Evolutionary conservation across 2,797 vertebrate genomes (phyloP).

Genomic region (Sebastes flavidus): DNA sequence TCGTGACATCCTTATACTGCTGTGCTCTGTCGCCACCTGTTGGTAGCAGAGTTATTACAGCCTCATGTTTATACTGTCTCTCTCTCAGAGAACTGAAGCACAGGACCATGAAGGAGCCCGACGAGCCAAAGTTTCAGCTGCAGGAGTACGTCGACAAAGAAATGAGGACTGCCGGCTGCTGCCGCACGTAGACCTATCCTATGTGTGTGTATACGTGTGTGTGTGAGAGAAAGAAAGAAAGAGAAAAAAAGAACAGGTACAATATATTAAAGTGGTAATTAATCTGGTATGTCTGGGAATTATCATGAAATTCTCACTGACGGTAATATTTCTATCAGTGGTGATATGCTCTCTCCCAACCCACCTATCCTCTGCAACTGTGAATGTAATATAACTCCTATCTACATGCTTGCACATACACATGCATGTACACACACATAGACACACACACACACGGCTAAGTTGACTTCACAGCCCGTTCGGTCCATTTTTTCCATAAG

Average conservation of each 20-base stretch:
- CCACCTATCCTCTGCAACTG: conserved; percentile 69
- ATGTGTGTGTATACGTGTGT: not conserved
- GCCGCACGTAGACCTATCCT: conserved; percentile 81
- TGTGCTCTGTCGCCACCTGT: not conserved
- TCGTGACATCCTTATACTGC: too few species aligned
- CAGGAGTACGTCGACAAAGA: conserved; percentile 93
- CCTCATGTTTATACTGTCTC: not conserved
- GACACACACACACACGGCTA: not conserved
- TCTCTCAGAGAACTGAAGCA: conserved; percentile 91
- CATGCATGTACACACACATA: conserved; percentile 26
- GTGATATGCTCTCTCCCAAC: conserved; percentile 27
- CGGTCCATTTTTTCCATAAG: conserved; percentile 6
- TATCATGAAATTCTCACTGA: conserved; percentile 23
- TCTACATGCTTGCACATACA: conserved; percentile 33
- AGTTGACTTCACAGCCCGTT: conserved; percentile 7
- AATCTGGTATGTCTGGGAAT: conserved; percentile 9
- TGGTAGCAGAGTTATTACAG: not conserved
- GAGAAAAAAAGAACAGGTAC: not conserved
- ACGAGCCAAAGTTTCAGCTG: conserved; percentile 91
- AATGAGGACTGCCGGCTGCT: conserved; percentile 89
- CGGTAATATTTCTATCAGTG: conserved; percentile 16
- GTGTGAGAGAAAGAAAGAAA: not conserved
- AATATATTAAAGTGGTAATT: conserved; percentile 2
- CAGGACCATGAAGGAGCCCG: conserved; percentile 87
- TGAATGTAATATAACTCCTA: conserved; percentile 73